A percentile compares a stretch with the other conserved stretches of the same genome.
Conservation (phyloP, 2,113 vertebrate species). For the Thryonomys swinderianus region DNA sequence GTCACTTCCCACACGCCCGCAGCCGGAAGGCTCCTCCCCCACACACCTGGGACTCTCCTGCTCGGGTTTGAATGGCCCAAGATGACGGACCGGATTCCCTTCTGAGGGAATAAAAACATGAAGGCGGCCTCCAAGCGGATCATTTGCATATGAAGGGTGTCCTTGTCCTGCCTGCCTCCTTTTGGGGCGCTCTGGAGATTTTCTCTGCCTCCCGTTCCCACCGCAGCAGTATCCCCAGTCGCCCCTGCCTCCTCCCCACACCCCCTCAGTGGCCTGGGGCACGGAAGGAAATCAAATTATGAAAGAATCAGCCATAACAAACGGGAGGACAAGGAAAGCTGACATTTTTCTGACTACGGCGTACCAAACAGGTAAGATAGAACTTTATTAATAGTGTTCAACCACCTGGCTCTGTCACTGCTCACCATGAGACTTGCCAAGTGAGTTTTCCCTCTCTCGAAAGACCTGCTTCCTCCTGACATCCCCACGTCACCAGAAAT, state of each 20-base stretch:
- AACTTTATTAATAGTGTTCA: neutral
- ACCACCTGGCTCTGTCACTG: neutral
- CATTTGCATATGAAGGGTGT: neutral
- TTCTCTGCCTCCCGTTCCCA: neutral
- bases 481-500: neutral
- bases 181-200: neutral
- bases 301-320: neutral
- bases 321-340: accelerated
- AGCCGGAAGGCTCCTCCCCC: neutral
- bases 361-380: neutral
- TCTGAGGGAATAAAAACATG: slow-evolving; percentile 12
- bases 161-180: neutral
- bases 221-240: neutral
- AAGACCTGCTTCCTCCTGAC: neutral
- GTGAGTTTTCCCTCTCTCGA: neutral
- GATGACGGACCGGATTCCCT: neutral
- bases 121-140: neutral
- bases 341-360: neutral
- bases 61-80: neutral
- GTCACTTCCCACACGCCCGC: neutral
- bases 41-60: neutral
- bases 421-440: no score
- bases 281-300: neutral
- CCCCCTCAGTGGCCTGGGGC: neutral
- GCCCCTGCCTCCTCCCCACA: neutral